Evolutionary conservation across 2,797 vertebrate genomes (phyloP).

Genomic region (Sebastes kiyomatsui): DNA sequence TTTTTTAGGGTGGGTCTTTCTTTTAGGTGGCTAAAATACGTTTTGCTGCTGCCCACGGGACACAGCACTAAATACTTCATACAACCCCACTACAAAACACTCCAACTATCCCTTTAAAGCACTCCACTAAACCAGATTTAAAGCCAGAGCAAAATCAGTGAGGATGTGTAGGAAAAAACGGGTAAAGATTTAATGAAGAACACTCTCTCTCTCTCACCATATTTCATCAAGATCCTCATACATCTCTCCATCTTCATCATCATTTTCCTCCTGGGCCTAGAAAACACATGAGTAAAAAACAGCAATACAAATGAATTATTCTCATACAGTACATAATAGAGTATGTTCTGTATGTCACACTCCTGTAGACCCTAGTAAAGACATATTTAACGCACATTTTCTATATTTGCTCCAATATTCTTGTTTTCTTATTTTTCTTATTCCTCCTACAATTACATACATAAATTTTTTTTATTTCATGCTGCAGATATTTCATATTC

Average conservation of each 20-base stretch:
- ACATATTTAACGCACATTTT: background rate
- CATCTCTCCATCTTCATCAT: constrained; percentile 85
- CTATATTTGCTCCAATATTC: background rate
- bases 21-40: no score
- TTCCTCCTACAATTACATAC: background rate
- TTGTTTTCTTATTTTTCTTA: background rate
- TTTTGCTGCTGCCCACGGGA: no score
- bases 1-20: no score
- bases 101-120: no score
- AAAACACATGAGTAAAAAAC: background rate
- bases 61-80: no score
- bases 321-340: background rate
- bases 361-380: background rate
- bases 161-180: background rate
- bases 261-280: constrained; percentile 67
- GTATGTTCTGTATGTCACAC: background rate
- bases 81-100: no score
- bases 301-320: background rate
- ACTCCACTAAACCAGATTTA: background rate
- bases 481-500: background rate
- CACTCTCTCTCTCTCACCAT: constrained; percentile 78
- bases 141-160: background rate
- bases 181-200: background rate
- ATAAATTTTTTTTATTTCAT: background rate
- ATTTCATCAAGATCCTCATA: constrained; percentile 90